Base-by-base conservation (phyloP, 2,888 invertebrate genomes). In the Crepidodera aurea region DNA sequence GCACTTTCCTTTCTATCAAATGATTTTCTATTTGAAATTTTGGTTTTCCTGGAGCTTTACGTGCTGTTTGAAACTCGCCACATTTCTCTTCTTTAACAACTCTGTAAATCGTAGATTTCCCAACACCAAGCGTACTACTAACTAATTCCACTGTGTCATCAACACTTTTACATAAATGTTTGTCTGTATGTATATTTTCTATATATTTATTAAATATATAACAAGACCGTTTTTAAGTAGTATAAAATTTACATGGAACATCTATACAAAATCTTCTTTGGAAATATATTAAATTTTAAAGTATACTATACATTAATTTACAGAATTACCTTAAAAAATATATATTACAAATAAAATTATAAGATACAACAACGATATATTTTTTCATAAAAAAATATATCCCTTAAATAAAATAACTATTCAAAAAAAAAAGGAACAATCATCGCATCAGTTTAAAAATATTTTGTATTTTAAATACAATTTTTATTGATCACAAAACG, bases 231-330 rank as follows among this genome's bases (percentile, higher is more conserved):
- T 71, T 69, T 77, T 75, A 79, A 76, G 77, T 77, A 78, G 77
- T 79, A 79, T 76, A 79, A 79, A 80, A 80, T 79, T 75, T 80
- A 80, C 79, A 65, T 62, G 72, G 64, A 68, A 72, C 71, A 75
- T 73, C 71, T 77, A 73, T 76, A 77, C 75, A 76, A 75, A 73
- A 72, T 75, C 72, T 73, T 79, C 79, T 80, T 80, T 80, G 80
- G 80, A 78, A 78, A 79, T 76, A 79, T 78, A 78, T 78, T 79
- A 78, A 68, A 75, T 75, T 78, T 78, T 78, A 79, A 72, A 77
- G 53, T 77, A 78, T 73, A 75, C 75, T 75, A 78, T 77, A 78
- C 76, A 77, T 77, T 76, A 75, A 78, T 69, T 75, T 72, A 78
- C 69, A 75, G 68, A 73, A 71, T 76, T 73, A 73, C 72, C 73